Evolutionary conservation across 2,888 invertebrate species (phyloP), one percentile per base, ranked within the genome.

Genomic region (Xestia c-nigrum): DNA sequence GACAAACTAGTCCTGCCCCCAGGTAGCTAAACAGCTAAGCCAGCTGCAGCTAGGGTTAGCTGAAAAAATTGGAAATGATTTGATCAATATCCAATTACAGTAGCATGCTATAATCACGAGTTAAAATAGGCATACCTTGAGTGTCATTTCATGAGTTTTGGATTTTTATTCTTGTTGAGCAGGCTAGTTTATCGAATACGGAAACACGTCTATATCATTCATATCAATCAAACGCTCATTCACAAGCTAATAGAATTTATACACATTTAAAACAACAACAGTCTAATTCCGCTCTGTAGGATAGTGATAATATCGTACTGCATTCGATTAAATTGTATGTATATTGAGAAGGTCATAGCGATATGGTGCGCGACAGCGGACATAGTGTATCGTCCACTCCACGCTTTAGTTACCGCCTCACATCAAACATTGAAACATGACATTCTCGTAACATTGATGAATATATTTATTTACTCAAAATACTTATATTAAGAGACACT

Each of bases 401-500:
- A 85, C 85, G 75, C 80, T 43, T n/a, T 46, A 43, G 79, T 78
- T 85, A 83, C 86, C 86, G 86, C 87, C 87, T 86, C 88, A 92
- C 93, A 91, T 89, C 87, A 89, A 92, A 94, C 94, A 94, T 91
- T 91, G 89, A 93, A 93, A 93, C 89, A 91, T 90, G 88, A 92
- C 89, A 92, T 88, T 86, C 87, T 93, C 89, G 87, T 93, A 94
- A 94, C 94, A 95, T 92, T 92, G 92, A 95, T 92, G 90, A 93
- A 92, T 93, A 90, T 90, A 92, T 83, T 91, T 92, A 84, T 92
- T 94, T 94, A 94, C 93, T 93, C 94, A 94, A 95, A 94, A 95
- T 94, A 95, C 96, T 95, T 96, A 96, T 90, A 94, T 92, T 94
- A 94, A 94, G 94, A 96, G 95, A 96, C 95, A 96, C 94, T 95